Base-by-base conservation (phyloP, 2,888 invertebrate genomes). In the Trissolcus brochymenae region DNA sequence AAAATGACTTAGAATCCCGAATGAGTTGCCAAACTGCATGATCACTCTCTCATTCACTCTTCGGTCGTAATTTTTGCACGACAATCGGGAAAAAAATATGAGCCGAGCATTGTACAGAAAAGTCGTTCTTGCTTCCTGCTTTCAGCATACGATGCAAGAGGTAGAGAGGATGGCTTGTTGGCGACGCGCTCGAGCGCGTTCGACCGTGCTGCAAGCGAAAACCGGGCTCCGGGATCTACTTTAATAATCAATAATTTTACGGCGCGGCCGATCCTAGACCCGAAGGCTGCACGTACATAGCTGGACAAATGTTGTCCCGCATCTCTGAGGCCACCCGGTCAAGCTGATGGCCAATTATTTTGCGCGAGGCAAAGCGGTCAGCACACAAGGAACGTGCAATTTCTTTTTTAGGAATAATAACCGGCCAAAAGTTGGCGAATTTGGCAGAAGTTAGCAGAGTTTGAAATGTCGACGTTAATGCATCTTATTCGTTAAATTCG, bases 221-320 rank as follows among this genome's bases (percentile, higher is more conserved):
- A 56, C 59, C 66, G 49, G 66, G 41, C 71, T 67, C 54, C 61
- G 61, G 82, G 81, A 79, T 80, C 82, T 80, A 78, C 80, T 84
- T 86, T 86, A 85, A 86, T 86, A 85, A 86, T 86, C 86, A 86
- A 86, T 86, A 86, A 86, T 86, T 86, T 85, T 71, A 79, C 72
- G 46, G 71, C 64, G 55, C 56, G 53, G 61, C 56, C 73, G 67
- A 77, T 75, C 41, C 74, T 74, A 73, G 74, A 77, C 82, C 81
- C 76, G 79, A 79, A 81, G 81, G 80, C 82, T 85, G 82, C 84
- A 85, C 86, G 86, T 84, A 86, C 81, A 80, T 82, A 81, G 81
- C 81, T 81, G 85, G 83, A 84, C 83, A 82, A 74, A 68, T 80
- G 79, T 82, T 81, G 84, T 82, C 84, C 81, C 57, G 14, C 35